Conservation (phyloP, 2,797 vertebrate species). For the Liasis olivaceus region DNA sequence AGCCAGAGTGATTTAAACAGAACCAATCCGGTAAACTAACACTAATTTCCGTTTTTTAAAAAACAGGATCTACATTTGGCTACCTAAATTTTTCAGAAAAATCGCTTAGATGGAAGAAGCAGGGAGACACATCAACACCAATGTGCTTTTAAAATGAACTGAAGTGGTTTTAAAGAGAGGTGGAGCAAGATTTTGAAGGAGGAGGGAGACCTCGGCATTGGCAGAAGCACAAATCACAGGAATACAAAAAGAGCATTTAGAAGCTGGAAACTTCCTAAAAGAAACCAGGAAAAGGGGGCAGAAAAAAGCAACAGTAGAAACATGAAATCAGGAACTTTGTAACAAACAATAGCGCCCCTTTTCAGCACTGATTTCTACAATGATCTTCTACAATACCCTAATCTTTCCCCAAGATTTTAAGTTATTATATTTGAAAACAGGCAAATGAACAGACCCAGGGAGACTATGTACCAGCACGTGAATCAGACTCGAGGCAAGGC, state of each 20-base stretch:
- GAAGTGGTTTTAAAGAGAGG: conserved; percentile 68
- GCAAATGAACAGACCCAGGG: not conserved
- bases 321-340: conserved; percentile 34
- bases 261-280: conserved; percentile 37
- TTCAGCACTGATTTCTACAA: not conserved
- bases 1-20: conserved; percentile 20
- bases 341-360: conserved; percentile 6
- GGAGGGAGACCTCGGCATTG: conserved; percentile 44
- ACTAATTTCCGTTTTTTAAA: conserved; percentile 31
- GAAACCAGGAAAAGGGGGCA: conserved; percentile 12
- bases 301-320: not conserved
- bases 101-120: conserved; percentile 24
- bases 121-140: conserved; percentile 50
- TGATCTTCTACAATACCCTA: not conserved
- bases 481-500: not conserved
- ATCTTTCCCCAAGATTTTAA: too few relatives aligned
- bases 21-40: conserved; percentile 23
- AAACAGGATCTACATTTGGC: not conserved
- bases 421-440: not conserved
- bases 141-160: conserved; percentile 45
- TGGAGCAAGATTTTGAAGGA: conserved; percentile 56
- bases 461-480: not conserved
- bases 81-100: not conserved
- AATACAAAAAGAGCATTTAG: conserved; percentile 67
- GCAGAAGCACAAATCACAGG: conserved; percentile 54